Evolutionary conservation across 2,888 invertebrate genomes (phyloP).

Genomic region (Aromia moschata): DNA sequence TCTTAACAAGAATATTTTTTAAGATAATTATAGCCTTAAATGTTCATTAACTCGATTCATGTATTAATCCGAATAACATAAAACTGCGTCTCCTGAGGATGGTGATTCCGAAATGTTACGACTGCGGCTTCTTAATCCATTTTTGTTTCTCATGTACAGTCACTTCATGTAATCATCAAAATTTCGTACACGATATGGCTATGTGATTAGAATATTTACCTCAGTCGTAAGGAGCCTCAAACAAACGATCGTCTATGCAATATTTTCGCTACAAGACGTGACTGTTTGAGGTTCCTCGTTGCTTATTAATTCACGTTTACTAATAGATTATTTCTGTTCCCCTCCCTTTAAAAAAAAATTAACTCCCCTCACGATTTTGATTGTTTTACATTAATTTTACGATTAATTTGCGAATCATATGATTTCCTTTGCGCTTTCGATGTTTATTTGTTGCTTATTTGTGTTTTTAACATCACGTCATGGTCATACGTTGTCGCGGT

Average conservation of each 20-base stretch:
- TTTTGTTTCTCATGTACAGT: conserved; percentile 9
- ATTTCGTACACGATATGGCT: background rate
- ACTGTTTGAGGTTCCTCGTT: conserved; percentile 28
- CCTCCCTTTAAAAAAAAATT: conserved; percentile 16
- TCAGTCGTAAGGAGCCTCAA: background rate
- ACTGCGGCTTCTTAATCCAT: conserved; percentile 32
- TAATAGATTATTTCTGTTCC: conserved; percentile 24
- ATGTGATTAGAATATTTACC: conserved; percentile 1
- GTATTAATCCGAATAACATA: conserved; percentile 50
- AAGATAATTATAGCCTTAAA: conserved; percentile 9
- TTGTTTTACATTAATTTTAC: conserved; percentile 22
- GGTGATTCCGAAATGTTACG: conserved; percentile 25
- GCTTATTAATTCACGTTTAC: conserved; percentile 37
- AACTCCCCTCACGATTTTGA: conserved; percentile 21
- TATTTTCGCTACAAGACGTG: conserved; percentile 21
- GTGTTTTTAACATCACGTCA: conserved; percentile 27
- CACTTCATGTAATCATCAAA: conserved; percentile 1
- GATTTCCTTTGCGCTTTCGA: conserved; percentile 35
- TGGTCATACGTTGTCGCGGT: conserved; percentile 8
- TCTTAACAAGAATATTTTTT: conserved; percentile 24
- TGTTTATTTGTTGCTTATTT: conserved; percentile 33
- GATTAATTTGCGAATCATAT: conserved; percentile 32
- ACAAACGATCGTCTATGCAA: conserved; percentile 3
- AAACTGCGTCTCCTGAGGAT: conserved; percentile 60
- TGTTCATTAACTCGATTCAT: conserved; percentile 46